These are phyloP conservation scores for Drosophila falleni DNA, from an alignment of 2,888 invertebrate species.

Conservation along the genomic window DNA sequence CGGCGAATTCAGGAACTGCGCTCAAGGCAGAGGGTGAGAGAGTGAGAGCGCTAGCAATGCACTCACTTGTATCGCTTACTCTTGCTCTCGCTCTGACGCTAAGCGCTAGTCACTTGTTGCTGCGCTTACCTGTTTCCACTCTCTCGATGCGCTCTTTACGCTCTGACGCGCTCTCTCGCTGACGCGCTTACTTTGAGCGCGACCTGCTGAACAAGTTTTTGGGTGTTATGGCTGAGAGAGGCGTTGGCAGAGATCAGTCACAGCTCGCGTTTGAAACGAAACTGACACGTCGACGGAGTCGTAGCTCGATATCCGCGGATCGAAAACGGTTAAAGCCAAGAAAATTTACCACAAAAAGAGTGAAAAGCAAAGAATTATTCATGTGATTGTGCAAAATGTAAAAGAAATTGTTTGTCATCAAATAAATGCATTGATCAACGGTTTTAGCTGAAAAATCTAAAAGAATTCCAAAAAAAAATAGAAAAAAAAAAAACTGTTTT, in stretches of 20 bases:
- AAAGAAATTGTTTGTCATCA: slow-evolving; percentile 55
- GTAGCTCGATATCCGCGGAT: slow-evolving; percentile 17
- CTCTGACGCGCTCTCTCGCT: slow-evolving; percentile 45
- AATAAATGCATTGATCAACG: slow-evolving; percentile 3
- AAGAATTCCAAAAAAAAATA: slow-evolving; percentile 27
- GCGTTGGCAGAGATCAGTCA: slow-evolving; percentile 74
- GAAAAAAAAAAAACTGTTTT: slow-evolving; percentile 26
- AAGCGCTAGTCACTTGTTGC: slow-evolving; percentile 24
- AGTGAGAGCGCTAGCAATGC: slow-evolving; percentile 12
- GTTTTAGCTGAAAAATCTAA: slow-evolving; percentile 22
- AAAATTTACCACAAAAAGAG: slow-evolving; percentile 37
- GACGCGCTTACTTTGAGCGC: slow-evolving; percentile 13
- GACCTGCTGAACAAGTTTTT: slow-evolving; percentile 70
- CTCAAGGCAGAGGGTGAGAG: not conserved
- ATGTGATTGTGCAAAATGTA: slow-evolving; percentile 45
- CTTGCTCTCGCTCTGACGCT: slow-evolving; percentile 1
- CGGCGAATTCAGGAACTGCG: slow-evolving; percentile 51
- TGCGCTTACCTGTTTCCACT: slow-evolving; percentile 12
- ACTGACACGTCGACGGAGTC: slow-evolving; percentile 82
- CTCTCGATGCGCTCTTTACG: slow-evolving; percentile 31
- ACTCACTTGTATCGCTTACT: not conserved
- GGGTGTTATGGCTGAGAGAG: slow-evolving; percentile 52
- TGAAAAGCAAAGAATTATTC: slow-evolving; percentile 38
- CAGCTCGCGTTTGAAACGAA: slow-evolving; percentile 81
- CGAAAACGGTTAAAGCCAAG: slow-evolving; percentile 61